Percentiles rank a stretch among this genome's conserved stretches.
Evolutionary conservation across 2,113 vertebrate genomes (phyloP).

Genomic region (Oostethus manadensis): DNA sequence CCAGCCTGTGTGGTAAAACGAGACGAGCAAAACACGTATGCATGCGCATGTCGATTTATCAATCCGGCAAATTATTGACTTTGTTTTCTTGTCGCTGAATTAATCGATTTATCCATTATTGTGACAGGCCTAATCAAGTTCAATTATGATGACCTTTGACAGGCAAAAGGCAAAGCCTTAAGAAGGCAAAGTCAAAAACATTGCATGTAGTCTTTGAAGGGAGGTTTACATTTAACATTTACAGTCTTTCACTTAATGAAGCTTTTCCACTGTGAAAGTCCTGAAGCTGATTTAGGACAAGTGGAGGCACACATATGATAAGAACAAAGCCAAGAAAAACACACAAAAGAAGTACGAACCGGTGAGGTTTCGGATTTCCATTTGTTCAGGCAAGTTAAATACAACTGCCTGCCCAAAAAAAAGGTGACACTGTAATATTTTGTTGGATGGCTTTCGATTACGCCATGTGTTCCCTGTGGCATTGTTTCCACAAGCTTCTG

Average conservation of each 20-base stretch:
- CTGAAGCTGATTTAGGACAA: background rate
- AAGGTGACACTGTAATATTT: slow-evolving; percentile 15
- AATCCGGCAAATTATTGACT: no score
- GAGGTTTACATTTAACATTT: background rate
- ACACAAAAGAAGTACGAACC: slow-evolving; percentile 3
- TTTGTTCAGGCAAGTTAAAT: slow-evolving; percentile 22
- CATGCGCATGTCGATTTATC: no score
- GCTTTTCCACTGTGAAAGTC: background rate
- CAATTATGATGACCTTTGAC: slow-evolving; percentile 5
- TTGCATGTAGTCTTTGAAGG: no score
- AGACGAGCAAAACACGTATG: no score
- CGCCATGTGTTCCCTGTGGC: background rate
- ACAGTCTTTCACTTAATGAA: background rate
- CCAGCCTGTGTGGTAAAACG: no score
- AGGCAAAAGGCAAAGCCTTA: background rate
- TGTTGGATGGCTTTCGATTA: background rate
- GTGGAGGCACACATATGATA: slow-evolving; percentile 1
- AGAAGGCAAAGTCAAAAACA: background rate
- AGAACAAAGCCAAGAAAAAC: slow-evolving; percentile 19
- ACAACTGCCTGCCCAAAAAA: background rate
- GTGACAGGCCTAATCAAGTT: no score
- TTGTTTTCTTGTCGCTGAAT: no score
- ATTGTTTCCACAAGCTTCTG: background rate
- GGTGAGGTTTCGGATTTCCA: slow-evolving; percentile 28
- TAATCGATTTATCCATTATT: no score